Base-by-base conservation (phyloP, 2,888 invertebrate species). In the Lasiommata megera region DNA sequence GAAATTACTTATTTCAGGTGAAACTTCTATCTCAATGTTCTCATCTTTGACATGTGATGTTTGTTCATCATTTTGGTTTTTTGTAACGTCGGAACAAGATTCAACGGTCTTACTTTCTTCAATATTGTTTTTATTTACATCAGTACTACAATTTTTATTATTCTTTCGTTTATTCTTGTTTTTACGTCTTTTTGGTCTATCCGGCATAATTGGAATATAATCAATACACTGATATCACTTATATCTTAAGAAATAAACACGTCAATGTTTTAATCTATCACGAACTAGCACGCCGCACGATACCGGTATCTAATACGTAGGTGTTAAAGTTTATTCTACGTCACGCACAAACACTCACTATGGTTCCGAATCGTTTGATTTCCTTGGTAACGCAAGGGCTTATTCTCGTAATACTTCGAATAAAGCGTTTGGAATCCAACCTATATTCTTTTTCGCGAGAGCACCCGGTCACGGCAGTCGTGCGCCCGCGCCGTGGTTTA, bases 401-500 rank as follows among this genome's bases (percentile, higher is more conserved):
- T 36, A 37, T 56, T 51, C 52, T 17, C 18, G 51, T 44, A 44
- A 46, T 29, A 44, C 37, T 36, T 36, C n/a, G 50, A 36, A 51
- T 37, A 53, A 53, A 53, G 14, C 43, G 53, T 53, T 53, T 23
- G 34, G 54, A 55, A 47, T 55, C 36, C 40, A 53, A 53, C 34
- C 44, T 47, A 58, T 74, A 74, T 75, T 70, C 77, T 83, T 85
- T 85, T 85, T 75, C 71, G 81, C 84, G 79, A 82, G 78, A 83
- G 79, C 78, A 77, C 74, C 81, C 82, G 82, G 81, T 76, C 76
- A 79, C 82, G 82, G 80, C 84, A 82, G 86, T 86, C 85, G 84
- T 85, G 83, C 82, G 82, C 87, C 79, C 84, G 82, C 79, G 80
- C 84, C 76, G 79, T 84, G 88, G 82, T 89, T 89, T 89, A 89